These are phyloP conservation scores for Lycorma delicatula DNA, from an alignment of 1,140 invertebrate species.

Conservation along the genomic window DNA sequence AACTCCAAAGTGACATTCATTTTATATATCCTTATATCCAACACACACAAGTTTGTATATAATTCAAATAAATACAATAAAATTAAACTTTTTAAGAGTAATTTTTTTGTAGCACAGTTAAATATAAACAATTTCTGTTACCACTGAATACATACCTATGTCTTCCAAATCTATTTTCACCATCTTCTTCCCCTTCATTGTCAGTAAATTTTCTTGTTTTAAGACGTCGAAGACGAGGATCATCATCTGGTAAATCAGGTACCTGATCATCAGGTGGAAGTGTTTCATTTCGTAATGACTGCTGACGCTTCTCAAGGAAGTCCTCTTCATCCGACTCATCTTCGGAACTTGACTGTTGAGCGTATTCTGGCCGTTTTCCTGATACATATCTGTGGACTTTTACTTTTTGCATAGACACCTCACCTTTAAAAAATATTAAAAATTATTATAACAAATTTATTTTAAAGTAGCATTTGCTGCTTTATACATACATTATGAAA, in stretches of 20 bases:
- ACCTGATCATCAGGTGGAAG: conserved; percentile 13
- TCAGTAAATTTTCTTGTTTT: conserved; percentile 27
- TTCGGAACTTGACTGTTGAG: conserved; percentile 66
- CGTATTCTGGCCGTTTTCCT: conserved; percentile 89
- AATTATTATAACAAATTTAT: background rate
- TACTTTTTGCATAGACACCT: conserved; percentile 93
- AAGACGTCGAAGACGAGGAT: conserved; percentile 64
- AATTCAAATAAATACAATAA: no score
- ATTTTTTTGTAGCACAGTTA: no score
- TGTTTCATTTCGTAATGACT: conserved; percentile 2
- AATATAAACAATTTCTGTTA: conserved; percentile 2
- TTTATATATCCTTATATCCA: no score
- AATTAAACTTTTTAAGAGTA: no score
- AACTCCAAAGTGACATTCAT: no score
- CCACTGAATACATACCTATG: conserved; percentile 26
- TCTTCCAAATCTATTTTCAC: conserved; percentile 41
- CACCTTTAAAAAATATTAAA: conserved; percentile 47
- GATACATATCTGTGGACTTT: conserved; percentile 91
- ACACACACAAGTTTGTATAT: no score
- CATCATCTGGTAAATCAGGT: conserved; percentile 45
- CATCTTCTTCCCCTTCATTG: conserved; percentile 36
- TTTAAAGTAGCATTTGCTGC: background rate
- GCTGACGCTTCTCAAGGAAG: conserved; percentile 54
- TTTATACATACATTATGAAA: background rate
- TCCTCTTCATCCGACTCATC: conserved; percentile 81